A percentile compares a stretch with the other conserved stretches of the same genome.
These are phyloP conservation scores for Notodonta ziczac DNA, from an alignment of 2,888 invertebrate species.

Conservation along the genomic window DNA sequence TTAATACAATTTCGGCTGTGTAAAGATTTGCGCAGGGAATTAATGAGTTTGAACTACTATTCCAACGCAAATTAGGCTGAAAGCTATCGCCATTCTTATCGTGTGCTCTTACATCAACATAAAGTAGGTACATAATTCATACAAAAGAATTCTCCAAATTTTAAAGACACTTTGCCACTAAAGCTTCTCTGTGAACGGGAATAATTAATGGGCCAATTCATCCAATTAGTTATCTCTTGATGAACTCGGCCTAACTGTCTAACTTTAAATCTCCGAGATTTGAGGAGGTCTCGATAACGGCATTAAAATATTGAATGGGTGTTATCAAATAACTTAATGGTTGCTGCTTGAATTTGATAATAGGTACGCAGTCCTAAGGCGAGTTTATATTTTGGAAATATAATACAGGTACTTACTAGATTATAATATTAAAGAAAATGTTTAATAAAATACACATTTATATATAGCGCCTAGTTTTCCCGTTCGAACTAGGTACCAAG, in stretches of 20 bases:
- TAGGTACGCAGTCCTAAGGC: background rate
- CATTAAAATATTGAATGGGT: conserved; percentile 1
- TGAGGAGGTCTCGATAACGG: background rate
- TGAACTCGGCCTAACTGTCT: conserved; percentile 12
- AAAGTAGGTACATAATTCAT: too few relatives aligned
- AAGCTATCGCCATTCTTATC: too few relatives aligned
- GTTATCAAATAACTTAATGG: conserved; percentile 1
- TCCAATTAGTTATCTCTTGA: conserved; percentile 11
- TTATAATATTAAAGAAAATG: too few relatives aligned
- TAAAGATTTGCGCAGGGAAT: conserved; percentile 8
- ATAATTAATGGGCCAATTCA: background rate
- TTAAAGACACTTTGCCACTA: background rate
- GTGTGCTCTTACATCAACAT: too few relatives aligned
- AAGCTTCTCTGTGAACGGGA: background rate
- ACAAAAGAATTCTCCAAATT: background rate
- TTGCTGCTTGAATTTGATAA: background rate
- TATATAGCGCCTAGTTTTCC: too few relatives aligned
- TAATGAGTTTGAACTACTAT: conserved; percentile 1
- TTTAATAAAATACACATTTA: too few relatives aligned
- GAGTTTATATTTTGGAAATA: background rate
- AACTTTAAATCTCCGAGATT: conserved; percentile 5
- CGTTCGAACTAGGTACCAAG: too few relatives aligned
- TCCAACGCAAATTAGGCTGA: too few relatives aligned
- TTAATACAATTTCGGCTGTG: conserved; percentile 20
- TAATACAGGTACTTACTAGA: too few relatives aligned